Evolutionary conservation across 2,888 invertebrate species (phyloP).

Genomic region (Emmelina monodactyla): DNA sequence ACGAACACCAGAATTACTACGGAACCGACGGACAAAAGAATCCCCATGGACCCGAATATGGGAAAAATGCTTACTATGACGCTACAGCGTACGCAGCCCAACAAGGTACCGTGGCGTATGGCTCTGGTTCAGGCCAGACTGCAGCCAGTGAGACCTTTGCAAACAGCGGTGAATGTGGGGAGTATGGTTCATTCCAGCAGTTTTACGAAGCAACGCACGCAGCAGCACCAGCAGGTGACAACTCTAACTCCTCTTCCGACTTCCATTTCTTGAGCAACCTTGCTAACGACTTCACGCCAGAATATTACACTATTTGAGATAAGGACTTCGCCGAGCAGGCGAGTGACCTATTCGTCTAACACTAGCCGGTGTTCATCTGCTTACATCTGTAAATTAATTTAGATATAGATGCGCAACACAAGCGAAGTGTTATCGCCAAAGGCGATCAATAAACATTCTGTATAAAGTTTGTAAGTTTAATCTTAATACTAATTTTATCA

Average conservation of each 20-base stretch:
- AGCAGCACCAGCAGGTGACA: constrained; percentile 70
- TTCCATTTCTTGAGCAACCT: constrained; percentile 93
- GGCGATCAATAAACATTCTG: constrained; percentile 23
- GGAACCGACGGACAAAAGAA: constrained; percentile 57
- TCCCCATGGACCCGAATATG: constrained; percentile 57
- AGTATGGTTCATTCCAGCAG: constrained; percentile 76
- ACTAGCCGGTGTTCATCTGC: too few relatives aligned
- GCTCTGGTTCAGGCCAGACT: constrained; percentile 23
- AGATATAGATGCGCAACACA: too few relatives aligned
- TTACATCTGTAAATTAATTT: too few relatives aligned
- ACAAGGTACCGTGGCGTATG: constrained; percentile 32
- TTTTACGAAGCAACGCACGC: constrained; percentile 70
- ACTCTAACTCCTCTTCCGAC: constrained; percentile 92
- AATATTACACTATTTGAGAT: constrained; percentile 79
- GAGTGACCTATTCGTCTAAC: constrained; percentile 60
- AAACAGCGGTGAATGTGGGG: constrained; percentile 38
- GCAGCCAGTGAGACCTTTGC: constrained; percentile 43
- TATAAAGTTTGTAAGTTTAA: constrained; percentile 27
- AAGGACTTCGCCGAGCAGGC: constrained; percentile 64
- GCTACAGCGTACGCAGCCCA: constrained; percentile 43
- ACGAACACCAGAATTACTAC: constrained; percentile 52
- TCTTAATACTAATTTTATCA: too few relatives aligned
- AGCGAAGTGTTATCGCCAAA: constrained; percentile 34
- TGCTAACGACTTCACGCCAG: constrained; percentile 91
- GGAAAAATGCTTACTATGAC: constrained; percentile 59